Evolutionary conservation across 2,113 vertebrate species (phyloP).

Genomic region (Oreochromis tanganicae): DNA sequence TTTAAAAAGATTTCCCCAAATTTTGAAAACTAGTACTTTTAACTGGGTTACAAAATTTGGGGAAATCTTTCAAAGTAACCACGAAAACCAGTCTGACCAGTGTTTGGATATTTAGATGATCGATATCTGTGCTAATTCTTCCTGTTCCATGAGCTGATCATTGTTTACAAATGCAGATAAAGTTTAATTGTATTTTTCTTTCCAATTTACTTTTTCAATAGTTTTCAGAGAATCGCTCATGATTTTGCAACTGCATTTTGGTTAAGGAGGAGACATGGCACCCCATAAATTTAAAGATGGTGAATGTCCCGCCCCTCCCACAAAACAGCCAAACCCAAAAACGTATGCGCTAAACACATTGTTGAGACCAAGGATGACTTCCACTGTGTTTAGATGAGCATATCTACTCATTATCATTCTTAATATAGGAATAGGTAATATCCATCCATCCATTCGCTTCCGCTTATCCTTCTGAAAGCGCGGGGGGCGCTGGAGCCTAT

Average conservation of each 20-base stretch:
- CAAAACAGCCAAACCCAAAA: background rate
- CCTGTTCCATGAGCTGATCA: background rate
- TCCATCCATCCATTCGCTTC: too few species aligned
- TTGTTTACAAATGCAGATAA: background rate
- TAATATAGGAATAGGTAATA: background rate
- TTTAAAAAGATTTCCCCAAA: background rate
- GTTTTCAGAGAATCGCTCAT: background rate
- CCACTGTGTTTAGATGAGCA: background rate
- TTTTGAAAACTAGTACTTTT: background rate
- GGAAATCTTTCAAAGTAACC: background rate
- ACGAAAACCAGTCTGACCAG: background rate
- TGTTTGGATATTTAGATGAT: background rate
- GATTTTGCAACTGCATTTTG: background rate
- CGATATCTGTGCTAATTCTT: fast-evolving
- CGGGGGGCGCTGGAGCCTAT: too few species aligned
- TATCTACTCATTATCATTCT: background rate
- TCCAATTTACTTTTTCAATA: background rate
- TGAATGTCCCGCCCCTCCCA: background rate
- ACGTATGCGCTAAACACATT: fast-evolving
- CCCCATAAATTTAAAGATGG: background rate
- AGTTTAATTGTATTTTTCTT: background rate
- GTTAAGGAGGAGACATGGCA: background rate
- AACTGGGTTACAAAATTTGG: background rate
- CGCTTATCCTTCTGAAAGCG: too few species aligned
- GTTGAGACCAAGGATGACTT: background rate